phyloP scores from a whole-genome alignment of 2,888 invertebrate species.

The Peribatodes rhomboidaria region DNA sequence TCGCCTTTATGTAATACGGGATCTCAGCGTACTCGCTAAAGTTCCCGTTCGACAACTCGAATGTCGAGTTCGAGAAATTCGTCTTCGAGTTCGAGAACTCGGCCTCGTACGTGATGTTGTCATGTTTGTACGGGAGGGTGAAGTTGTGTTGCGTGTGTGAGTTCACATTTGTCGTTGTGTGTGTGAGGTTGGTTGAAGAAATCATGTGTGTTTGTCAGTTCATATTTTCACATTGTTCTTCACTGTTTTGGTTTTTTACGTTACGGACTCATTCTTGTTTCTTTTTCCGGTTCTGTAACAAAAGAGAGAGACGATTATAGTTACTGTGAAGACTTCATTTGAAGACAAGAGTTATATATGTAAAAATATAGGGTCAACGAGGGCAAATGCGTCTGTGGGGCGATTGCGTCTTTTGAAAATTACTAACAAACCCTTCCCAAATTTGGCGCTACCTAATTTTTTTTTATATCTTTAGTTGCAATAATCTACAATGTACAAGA shows the following conservation, averaged over 20 bases:
- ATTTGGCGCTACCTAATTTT: no score
- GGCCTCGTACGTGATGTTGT: slow-evolving; percentile 51
- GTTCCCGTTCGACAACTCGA: slow-evolving; percentile 63
- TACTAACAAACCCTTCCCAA: no score
- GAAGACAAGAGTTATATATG: no score
- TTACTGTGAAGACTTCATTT: neutral
- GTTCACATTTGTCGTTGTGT: slow-evolving; percentile 65
- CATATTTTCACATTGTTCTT: slow-evolving; percentile 73
- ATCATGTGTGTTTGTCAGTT: slow-evolving; percentile 77
- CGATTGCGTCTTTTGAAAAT: no score
- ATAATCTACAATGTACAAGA: no score
- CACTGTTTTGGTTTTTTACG: slow-evolving; percentile 33
- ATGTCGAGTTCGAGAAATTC: slow-evolving; percentile 53
- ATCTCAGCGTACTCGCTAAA: slow-evolving; percentile 87
- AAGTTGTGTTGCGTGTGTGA: slow-evolving; percentile 53
- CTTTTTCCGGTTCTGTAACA: slow-evolving; percentile 58
- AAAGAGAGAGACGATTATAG: slow-evolving; percentile 33
- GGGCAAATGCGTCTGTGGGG: no score
- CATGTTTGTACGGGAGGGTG: slow-evolving; percentile 45
- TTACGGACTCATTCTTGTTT: slow-evolving; percentile 46
- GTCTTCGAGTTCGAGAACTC: slow-evolving; percentile 40
- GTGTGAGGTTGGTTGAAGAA: slow-evolving; percentile 74
- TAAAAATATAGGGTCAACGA: no score
- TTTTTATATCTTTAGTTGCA: no score
- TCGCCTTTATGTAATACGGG: slow-evolving; percentile 94